These are phyloP conservation scores for Hypercompe scribonia DNA, from an alignment of 2,888 invertebrate genomes.

Conservation along the genomic window DNA sequence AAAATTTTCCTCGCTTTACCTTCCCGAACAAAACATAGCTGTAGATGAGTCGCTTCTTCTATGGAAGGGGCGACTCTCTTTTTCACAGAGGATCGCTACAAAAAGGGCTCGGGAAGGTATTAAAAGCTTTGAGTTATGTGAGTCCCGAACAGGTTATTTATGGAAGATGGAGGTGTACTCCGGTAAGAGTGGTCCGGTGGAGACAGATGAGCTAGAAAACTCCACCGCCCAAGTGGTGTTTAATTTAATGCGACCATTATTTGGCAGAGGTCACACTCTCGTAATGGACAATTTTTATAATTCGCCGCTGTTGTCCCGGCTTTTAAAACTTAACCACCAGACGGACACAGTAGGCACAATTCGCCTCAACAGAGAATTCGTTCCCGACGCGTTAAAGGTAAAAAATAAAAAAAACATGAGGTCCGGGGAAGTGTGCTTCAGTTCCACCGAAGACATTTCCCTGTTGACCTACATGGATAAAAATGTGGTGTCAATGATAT, in stretches of 20 bases:
- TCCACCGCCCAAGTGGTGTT: constrained; percentile 44
- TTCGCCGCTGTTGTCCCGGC: constrained; percentile 39
- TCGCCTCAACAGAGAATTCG: constrained; percentile 44
- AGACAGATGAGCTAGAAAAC: constrained; percentile 31
- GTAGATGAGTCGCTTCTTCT: background rate
- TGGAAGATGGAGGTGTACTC: constrained; percentile 21
- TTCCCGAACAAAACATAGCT: background rate
- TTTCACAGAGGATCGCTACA: constrained; percentile 34
- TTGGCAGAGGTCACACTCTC: constrained; percentile 42
- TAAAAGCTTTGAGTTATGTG: constrained; percentile 45
- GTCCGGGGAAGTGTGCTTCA: constrained; percentile 36
- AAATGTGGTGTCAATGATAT: constrained; percentile 4
- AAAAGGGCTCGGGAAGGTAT: constrained; percentile 41
- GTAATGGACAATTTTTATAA: constrained; percentile 54
- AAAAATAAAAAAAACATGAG: constrained; percentile 34
- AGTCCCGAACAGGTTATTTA: too few relatives aligned
- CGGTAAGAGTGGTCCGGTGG: background rate
- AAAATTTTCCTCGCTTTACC: background rate
- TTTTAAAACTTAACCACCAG: constrained; percentile 32
- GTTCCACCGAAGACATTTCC: constrained; percentile 8
- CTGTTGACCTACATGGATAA: too few relatives aligned
- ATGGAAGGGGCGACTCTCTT: constrained; percentile 13
- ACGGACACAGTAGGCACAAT: constrained; percentile 46
- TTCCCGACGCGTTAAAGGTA: constrained; percentile 34
- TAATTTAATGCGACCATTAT: constrained; percentile 35